Base-by-base conservation (phyloP, 2,113 vertebrate genomes). In the Gallinago media region DNA sequence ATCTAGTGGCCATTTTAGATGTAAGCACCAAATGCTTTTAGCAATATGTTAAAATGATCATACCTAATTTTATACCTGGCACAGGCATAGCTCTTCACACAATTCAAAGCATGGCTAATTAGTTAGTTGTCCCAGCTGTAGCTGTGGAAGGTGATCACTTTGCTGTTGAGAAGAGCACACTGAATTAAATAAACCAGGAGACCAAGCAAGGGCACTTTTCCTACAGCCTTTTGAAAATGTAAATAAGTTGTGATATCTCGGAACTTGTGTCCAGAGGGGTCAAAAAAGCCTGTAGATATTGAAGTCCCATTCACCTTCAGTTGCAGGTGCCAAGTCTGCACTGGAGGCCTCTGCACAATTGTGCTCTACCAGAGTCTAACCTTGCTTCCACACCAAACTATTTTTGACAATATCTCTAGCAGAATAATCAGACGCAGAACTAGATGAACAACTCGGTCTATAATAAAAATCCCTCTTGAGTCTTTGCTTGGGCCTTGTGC, bases 221-320 rank as follows among this genome's bases (percentile, higher is more conserved):
- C 54, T 77, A 29, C 55, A 50, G 83, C 38, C 32, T 83, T 85
- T 77, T 54, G 26, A 62, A 66, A 81, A 91, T 40, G 50, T 29
- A 86, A 94, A 80, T 58, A 77, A 36, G 6, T 85, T 91, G 44
- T 94, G 81, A 89, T 40, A 20, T 89, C 91, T 89, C 54, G 44
- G n/a, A 75, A 22, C 16, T 44, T 84, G 66, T 78, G 31, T 75
- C 68, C 31, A 25, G 65, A 86, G 68, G 89, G 73, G 52, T 68
- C 70, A 65, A 72, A 92, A 92, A 90, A 89, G 38, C 58, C 70
- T 0, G 0, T 36, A 85, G 85, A 47, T 75, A 25, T 15, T 52
- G 38, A 88, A 68, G 44, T 75, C 23, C 12, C n/a, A 14, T 78
- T 89, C 49, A 65, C 66, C 66, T 96, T 72, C 74, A 76, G 3